These are phyloP conservation scores for Apamea monoglypha DNA, from an alignment of 2,888 invertebrate genomes.

Conservation along the genomic window DNA sequence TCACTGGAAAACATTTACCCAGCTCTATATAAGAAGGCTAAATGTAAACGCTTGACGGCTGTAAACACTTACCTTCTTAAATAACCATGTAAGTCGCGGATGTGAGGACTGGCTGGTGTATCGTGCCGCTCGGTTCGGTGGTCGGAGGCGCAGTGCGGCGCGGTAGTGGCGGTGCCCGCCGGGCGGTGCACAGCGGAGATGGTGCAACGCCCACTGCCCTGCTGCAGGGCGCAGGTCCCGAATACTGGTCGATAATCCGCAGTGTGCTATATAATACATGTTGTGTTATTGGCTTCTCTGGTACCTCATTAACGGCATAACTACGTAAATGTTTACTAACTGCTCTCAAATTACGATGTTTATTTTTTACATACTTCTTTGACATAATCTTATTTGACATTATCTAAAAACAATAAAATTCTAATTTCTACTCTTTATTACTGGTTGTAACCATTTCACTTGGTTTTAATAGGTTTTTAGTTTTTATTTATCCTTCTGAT, in stretches of 20 bases:
- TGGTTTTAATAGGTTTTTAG: too few relatives aligned
- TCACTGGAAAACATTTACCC: not conserved
- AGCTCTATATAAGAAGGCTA: not conserved
- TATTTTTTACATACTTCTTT: too few relatives aligned
- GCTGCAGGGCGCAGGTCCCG: constrained; percentile 37
- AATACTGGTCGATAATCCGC: constrained; percentile 29
- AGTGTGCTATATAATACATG: constrained; percentile 24
- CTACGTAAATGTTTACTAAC: too few relatives aligned
- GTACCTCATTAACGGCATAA: too few relatives aligned
- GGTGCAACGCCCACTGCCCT: constrained; percentile 26
- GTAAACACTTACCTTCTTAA: constrained; percentile 25
- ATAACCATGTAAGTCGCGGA: not conserved
- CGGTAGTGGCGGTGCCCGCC: not conserved
- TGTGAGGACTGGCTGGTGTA: not conserved
- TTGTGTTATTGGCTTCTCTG: too few relatives aligned
- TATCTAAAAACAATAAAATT: too few relatives aligned
- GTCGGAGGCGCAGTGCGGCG: constrained; percentile 26
- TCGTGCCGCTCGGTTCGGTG: constrained; percentile 13
- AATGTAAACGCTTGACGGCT: not conserved
- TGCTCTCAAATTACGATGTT: too few relatives aligned
- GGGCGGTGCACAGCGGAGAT: not conserved
- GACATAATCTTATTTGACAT: too few relatives aligned
- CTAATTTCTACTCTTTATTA: too few relatives aligned
- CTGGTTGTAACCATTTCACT: too few relatives aligned
- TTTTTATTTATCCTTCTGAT: too few relatives aligned